Conservation (phyloP, 1,140 invertebrate genomes). For the Drosophila paulistorum region DNA sequence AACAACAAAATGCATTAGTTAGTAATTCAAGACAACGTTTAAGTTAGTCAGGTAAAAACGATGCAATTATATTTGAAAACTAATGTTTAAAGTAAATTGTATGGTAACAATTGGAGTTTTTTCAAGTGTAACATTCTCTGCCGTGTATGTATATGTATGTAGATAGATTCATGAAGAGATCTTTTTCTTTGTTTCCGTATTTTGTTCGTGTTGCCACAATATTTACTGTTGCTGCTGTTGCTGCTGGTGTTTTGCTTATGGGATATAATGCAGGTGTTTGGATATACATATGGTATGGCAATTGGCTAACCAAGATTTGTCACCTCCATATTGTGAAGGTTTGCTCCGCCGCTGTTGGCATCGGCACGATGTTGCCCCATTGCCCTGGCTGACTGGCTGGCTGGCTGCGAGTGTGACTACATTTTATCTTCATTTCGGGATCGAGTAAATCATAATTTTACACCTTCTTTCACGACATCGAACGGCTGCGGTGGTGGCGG, state of each 20-base stretch:
- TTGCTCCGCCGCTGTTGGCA: constrained; percentile 12
- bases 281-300: constrained; percentile 4
- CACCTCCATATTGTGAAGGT: constrained; percentile 45
- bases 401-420: constrained; percentile 23
- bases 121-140: neutral
- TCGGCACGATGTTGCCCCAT: constrained; percentile 14
- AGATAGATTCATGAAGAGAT: neutral
- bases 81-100: too few species aligned
- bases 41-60: too few species aligned
- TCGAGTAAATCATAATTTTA: constrained; percentile 65
- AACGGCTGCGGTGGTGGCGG: neutral
- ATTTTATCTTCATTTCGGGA: constrained; percentile 63
- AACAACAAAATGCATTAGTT: too few species aligned
- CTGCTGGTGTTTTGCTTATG: constrained; percentile 22
- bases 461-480: constrained; percentile 52
- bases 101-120: neutral
- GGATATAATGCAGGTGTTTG: constrained; percentile 48
- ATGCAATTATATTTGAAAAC: too few species aligned
- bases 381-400: constrained; percentile 34
- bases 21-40: too few species aligned
- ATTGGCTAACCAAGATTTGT: constrained; percentile 61
- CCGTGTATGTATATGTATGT: neutral
- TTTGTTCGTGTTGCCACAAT: constrained; percentile 7
- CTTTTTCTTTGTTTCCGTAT: constrained; percentile 18
- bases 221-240: constrained; percentile 7